Base-by-base conservation (phyloP, 2,888 invertebrate species). In the Tillus elongatus region DNA sequence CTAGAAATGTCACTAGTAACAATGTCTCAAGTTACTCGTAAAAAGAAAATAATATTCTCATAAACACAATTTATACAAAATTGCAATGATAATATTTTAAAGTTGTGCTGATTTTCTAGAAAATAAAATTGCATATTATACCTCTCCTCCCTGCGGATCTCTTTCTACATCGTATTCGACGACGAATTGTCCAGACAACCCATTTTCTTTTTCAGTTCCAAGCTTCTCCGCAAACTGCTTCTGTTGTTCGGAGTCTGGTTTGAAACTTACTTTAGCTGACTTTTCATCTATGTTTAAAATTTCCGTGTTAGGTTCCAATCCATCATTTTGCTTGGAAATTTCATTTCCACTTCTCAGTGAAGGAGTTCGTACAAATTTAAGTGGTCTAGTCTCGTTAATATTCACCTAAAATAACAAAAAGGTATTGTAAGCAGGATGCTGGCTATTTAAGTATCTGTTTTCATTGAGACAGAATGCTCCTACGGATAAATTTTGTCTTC, bases 151-250 rank as follows among this genome's bases (percentile, higher is more conserved):
- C 39, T 69, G 63, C 2, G 68, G 60, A 51, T 68, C 63, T 2
- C 76, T 64, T 13, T 73, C 70, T 0, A 81, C 75, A 44, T 81
- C 79, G 57, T 81, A 82, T 49, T 76, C 73, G 14, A 80, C 73
- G 3, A 77, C 70, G 45, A 81, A 76, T 52, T 79, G 75, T 1
- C 77, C 79, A 11, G 71, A 66, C 2, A 74, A 60, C 1, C 75
- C 77, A 36, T 68, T 35, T 24, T 44, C 39, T 29, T 40, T 35
- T 12, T 26, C 30, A 16, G 37, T 35, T 13, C 41, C 15, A n/a
- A n/a, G n/a, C 6, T 33, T 24, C 8, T 36, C 8, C 4, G 14
- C 41, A 19, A 34, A 39, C 14, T 35, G 27, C 16, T 36, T 24
- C 24, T 40, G 40, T 10, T 34, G 26, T 16, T 33, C 31, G 4